phyloP scores from a whole-genome alignment of 2,113 vertebrate genomes.

The Trinectes maculatus region DNA sequence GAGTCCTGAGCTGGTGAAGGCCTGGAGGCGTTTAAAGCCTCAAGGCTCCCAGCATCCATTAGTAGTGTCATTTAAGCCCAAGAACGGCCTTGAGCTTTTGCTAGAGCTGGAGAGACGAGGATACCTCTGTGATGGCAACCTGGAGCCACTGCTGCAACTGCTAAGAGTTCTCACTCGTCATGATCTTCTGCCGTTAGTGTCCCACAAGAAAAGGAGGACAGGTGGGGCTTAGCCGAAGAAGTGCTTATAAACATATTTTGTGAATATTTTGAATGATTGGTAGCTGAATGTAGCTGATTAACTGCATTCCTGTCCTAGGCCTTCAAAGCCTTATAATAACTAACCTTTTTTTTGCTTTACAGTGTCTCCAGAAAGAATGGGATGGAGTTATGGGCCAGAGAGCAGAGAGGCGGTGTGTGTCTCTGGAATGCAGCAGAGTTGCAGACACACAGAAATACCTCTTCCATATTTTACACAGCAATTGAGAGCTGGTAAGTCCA shows the following conservation, averaged over 20 bases:
- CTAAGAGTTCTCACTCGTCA: conserved; percentile 89
- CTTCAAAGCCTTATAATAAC: neutral
- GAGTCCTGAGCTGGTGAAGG: conserved; percentile 70
- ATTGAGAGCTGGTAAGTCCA: conserved; percentile 82
- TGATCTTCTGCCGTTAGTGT: conserved; percentile 88
- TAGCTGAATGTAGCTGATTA: neutral
- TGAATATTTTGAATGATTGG: neutral
- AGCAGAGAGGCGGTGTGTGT: conserved; percentile 54
- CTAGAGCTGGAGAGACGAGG: conserved; percentile 88
- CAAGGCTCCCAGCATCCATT: conserved; percentile 23
- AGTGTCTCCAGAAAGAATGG: conserved; percentile 89
- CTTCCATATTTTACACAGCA: conserved; percentile 70
- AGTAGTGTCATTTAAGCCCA: conserved; percentile 69
- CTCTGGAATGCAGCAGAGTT: conserved; percentile 57
- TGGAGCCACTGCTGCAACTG: conserved; percentile 86
- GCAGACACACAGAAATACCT: conserved; percentile 68
- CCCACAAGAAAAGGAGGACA: conserved; percentile 85
- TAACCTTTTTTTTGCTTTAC: conserved; percentile 26
- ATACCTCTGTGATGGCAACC: conserved; percentile 85
- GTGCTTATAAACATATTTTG: neutral
- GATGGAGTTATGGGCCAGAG: conserved; percentile 60
- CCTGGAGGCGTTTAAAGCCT: conserved; percentile 73
- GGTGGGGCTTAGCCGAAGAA: conserved; percentile 74
- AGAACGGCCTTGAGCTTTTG: conserved; percentile 85
- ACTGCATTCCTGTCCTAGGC: neutral